Base-by-base conservation (phyloP, 2,888 invertebrate genomes). In the Nyleta sp. region DNA sequence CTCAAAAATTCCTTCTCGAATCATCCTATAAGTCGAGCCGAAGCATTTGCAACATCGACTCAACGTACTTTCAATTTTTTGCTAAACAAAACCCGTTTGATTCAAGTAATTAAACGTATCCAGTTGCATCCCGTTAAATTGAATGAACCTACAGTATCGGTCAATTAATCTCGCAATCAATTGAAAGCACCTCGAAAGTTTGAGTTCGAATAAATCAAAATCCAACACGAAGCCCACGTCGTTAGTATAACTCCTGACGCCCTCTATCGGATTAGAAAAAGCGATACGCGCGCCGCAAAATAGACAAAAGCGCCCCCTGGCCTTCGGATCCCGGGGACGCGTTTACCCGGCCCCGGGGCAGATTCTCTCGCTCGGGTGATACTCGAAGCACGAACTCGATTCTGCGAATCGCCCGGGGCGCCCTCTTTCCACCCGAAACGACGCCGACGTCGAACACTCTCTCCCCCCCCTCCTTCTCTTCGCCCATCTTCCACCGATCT, bases 381-480 rank as follows among this genome's bases (percentile, higher is more conserved):
- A 89, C 86, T 85, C 87, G 83, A 84, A 83, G 87, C 87, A 88
- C 88, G 87, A 89, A 88, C 87, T 88, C 88, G 87, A 89, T 89
- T 88, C 85, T 83, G 76, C 80, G 80, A 85, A 86, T 53, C 84
- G 87, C 88, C 84, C 78, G 82, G 57, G 85, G 87, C 85, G 84
- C 82, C 84, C 85, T 82, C 67, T 67, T 65, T 70, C 57, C 55
- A 15, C 84, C 71, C 78, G 81, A 78, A 82, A 84, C 83, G 81
- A 83, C 84, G 81, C 44, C 74, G 68, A 42, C 42, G 53, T 59
- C 53, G 57, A 59, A 52, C 65, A 18, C 42, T 20, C 18, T 17
- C 24, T 15, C 28, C n/a, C 40, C 38, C 48, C 42, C 15, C 42
- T 18, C 48, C 8, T 18, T 24, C 33, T 22, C 38, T 31, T 8